phyloP scores from a whole-genome alignment of 2,113 vertebrate genomes.

The Pipra filicauda region DNA sequence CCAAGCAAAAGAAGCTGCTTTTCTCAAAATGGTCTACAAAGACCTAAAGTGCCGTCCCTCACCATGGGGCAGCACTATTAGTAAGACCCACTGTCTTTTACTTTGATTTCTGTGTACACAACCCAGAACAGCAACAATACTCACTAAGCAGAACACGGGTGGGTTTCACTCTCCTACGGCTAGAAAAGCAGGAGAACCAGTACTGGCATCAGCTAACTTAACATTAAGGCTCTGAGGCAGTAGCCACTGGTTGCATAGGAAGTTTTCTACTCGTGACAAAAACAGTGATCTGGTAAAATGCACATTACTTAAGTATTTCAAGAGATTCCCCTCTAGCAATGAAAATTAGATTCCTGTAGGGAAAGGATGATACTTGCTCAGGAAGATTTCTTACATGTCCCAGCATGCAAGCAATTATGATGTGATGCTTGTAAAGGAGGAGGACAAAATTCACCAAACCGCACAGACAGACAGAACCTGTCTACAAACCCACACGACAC shows the following conservation, averaged over 20 bases:
- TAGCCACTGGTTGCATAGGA: neutral
- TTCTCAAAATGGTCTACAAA: accelerated
- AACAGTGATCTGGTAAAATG: neutral
- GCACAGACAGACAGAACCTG: conserved; percentile 29
- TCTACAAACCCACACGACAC: neutral
- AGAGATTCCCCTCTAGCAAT: neutral
- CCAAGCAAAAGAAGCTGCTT: neutral
- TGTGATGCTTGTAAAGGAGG: neutral
- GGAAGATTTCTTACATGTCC: neutral
- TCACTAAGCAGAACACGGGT: neutral
- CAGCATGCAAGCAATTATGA: neutral
- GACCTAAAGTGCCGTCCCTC: neutral
- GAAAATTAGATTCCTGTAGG: neutral
- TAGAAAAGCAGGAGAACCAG: neutral
- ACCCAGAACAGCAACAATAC: neutral
- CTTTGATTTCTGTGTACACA: neutral
- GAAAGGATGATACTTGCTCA: neutral
- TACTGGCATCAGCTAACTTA: neutral
- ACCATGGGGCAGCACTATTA: accelerated
- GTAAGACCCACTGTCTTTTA: neutral
- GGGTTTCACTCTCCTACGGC: neutral
- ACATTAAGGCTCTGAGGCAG: neutral
- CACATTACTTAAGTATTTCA: neutral
- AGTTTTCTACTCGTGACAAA: neutral
- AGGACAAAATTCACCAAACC: neutral